Evolutionary conservation across 2,113 vertebrate species (phyloP).

Genomic region (Psittacula cyanocephala): DNA sequence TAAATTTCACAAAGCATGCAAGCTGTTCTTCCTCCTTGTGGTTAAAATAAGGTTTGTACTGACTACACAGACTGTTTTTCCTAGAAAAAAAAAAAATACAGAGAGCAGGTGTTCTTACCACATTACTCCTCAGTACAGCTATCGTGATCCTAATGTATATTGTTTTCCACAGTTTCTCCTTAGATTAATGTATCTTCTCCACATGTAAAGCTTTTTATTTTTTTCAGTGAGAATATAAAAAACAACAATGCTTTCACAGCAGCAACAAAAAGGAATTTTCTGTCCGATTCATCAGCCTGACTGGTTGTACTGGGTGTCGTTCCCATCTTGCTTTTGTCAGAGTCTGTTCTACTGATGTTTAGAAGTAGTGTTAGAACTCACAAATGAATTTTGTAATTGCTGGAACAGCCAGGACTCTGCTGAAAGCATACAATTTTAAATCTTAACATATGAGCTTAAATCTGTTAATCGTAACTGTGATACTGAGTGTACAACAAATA

Average conservation of each 20-base stretch:
- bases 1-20: conserved; percentile 35
- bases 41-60: conserved; percentile 39
- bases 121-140: conserved; percentile 7
- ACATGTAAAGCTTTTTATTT: background rate
- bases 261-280: background rate
- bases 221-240: background rate
- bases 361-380: background rate
- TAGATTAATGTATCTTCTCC: background rate
- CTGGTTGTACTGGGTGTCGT: background rate
- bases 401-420: background rate
- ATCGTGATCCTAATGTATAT: background rate
- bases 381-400: background rate
- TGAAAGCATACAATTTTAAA: background rate
- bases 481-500: background rate
- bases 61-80: background rate
- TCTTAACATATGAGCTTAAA: rapidly evolving
- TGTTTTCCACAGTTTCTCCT: background rate
- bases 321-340: background rate
- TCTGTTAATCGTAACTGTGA: background rate
- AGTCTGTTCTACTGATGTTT: background rate
- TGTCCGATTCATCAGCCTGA: background rate
- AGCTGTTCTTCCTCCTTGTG: background rate
- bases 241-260: background rate
- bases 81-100: background rate
- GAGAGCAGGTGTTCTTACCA: conserved; percentile 9